Conservation (phyloP, 2,888 invertebrate genomes). For the Holacanthella duospinosa region DNA sequence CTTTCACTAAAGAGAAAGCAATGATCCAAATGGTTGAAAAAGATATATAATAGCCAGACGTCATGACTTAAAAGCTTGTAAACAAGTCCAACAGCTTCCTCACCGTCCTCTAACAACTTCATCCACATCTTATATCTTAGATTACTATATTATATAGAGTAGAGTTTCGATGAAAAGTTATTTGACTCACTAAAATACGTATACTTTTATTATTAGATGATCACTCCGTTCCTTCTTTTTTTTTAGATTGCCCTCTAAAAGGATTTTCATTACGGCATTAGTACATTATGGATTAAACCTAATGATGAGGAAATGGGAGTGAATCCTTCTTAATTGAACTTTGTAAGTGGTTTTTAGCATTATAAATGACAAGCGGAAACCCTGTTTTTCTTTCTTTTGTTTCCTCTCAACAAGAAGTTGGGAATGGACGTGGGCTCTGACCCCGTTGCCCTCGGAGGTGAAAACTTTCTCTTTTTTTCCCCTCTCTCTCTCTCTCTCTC, state of each 20-base stretch:
- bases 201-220: neutral
- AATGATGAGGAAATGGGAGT: neutral
- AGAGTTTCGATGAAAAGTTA: too few relatives aligned
- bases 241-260: neutral
- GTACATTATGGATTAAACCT: neutral
- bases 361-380: neutral
- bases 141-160: neutral
- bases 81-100: too few relatives aligned
- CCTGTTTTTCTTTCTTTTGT: too few relatives aligned
- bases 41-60: neutral
- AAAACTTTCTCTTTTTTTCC: constrained; percentile 11
- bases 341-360: neutral
- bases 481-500: too few relatives aligned
- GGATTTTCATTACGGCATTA: constrained; percentile 3
- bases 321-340: constrained; percentile 1
- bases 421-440: neutral
- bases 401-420: neutral
- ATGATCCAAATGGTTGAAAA: neutral
- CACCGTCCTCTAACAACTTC: too few relatives aligned
- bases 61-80: neutral
- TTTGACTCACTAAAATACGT: too few relatives aligned
- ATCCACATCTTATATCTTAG: neutral
- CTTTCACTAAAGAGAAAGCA: neutral
- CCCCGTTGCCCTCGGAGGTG: neutral
- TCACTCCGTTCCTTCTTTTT: neutral